phyloP scores from a whole-genome alignment of 2,888 invertebrate species.

The Amiota minor region DNA sequence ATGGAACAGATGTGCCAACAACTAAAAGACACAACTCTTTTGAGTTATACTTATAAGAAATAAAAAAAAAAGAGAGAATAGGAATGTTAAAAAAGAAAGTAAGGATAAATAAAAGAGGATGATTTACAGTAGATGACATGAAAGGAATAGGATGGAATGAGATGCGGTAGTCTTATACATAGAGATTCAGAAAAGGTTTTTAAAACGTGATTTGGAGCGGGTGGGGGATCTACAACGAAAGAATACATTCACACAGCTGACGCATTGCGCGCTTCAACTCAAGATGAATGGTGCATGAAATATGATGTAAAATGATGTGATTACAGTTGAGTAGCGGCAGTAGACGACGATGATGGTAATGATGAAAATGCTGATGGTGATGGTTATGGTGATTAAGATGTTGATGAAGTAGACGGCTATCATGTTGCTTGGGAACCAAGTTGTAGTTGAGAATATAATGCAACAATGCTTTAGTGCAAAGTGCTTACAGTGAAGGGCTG shows the following conservation, averaged over 20 bases:
- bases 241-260: conserved; percentile 17
- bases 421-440: too few species aligned
- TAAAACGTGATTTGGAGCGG: background rate
- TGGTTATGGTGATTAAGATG: conserved; percentile 2
- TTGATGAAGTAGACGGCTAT: background rate
- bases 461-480: background rate
- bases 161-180: too few species aligned
- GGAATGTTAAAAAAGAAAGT: background rate
- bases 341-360: conserved; percentile 37
- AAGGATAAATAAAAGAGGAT: background rate
- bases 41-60: too few species aligned
- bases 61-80: background rate
- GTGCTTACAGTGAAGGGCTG: conserved; percentile 30
- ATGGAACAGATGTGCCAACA: conserved; percentile 24
- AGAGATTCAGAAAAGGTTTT: background rate
- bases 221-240: background rate
- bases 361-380: conserved; percentile 23
- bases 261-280: conserved; percentile 15
- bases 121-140: too few species aligned
- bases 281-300: conserved; percentile 55
- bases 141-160: too few species aligned
- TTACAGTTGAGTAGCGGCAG: conserved; percentile 51
- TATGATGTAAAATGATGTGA: conserved; percentile 61
- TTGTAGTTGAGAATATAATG: too few species aligned
- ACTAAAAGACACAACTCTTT: conserved; percentile 9